Evolutionary conservation across 2,888 invertebrate species (phyloP), one percentile per base, ranked within the genome.

Genomic region (Sceliomorpha sp.): DNA sequence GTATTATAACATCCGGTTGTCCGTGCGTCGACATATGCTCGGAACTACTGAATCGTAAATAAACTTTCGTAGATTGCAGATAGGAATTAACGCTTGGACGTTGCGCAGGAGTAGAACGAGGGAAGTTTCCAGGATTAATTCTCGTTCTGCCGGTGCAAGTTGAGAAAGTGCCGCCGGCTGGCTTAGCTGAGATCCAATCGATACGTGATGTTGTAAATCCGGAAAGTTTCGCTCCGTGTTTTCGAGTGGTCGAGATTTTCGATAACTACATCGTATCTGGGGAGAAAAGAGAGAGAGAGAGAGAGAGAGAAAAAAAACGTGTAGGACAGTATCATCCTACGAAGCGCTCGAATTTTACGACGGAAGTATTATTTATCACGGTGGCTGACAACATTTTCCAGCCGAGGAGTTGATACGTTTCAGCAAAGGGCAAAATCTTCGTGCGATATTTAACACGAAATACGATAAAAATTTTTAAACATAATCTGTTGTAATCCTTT

Each of bases 121-220:
- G 34, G 60, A 81, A 84, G 81, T 84, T 82, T 75, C 74, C 74
- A 75, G 79, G 82, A 83, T 81, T 82, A 82, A 82, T 84, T 75
- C 81, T 74, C 76, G 76, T 81, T 79, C 75, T 77, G 68, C 73
- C 66, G 71, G 71, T 68, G 72, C 70, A 80, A 80, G 78, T 82
- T 75, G 81, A 79, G 76, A 76, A 73, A 72, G 69, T 77, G 73
- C 71, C 73, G 50, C 51, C 56, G 72, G 75, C 71, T 72, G 68
- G 62, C 62, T 72, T 62, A 66, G 59, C 58, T 53, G 58, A 56
- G 58, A 66, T 66, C 58, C 62, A 72, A 69, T 72, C 66, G 53
- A 66, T 66, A 69, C 69, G 69, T 63, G 63, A 63, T 59, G 63
- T 59, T 63, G 69, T 70, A 70, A 70, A 70, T 64, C 70, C 59